Evolutionary conservation across 2,113 vertebrate species (phyloP), one percentile per base, ranked within the genome.

Genomic region (Furnarius figulus): DNA sequence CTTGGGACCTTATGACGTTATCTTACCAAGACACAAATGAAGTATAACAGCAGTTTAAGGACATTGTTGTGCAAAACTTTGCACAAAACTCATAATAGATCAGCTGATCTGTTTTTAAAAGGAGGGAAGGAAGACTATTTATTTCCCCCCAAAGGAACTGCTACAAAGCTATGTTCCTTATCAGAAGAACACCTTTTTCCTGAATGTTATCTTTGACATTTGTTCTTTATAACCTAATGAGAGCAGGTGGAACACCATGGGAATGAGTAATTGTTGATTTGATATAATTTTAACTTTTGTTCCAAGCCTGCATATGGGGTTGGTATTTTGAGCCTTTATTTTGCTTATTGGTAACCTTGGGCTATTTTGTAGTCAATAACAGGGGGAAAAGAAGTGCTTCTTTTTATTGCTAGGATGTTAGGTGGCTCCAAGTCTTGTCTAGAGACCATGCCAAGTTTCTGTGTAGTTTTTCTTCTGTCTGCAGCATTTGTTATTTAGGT

Each of bases 141-240:
- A 65, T 94, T 96, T 95, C 56, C 85, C 53, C 83, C 74, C 62
- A 90, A 75, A 96, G 93, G 95, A 96, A 96, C 62, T 92, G 65
- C 84, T 90, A 87, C 73, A 94, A 93, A 93, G 82, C 85, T 89
- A 14, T 96, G 96, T 93, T 95, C 79, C 92, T 96, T 97, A 96
- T 95, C 93, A 96, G 80, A 96, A 90, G 44, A 97, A 93, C 92
- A 96, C 95, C 95, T 97, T 96, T 96, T 94, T 95, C 95, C 96
- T 96, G 95, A 82, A 92, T 78, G 90, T 89, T 97, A 92, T 96
- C 94, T 96, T 77, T 92, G 93, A 92, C 90, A 92, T 97, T 97
- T 96, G 70, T 96, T 92, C 80, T 82, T 31, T 92, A 33, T 82
- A 96, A 82, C 90, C 76, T 93, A 85, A 92, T 78, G 83, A 92